phyloP scores from a whole-genome alignment of 2,888 invertebrate genomes.

The Drosophila formosana region DNA sequence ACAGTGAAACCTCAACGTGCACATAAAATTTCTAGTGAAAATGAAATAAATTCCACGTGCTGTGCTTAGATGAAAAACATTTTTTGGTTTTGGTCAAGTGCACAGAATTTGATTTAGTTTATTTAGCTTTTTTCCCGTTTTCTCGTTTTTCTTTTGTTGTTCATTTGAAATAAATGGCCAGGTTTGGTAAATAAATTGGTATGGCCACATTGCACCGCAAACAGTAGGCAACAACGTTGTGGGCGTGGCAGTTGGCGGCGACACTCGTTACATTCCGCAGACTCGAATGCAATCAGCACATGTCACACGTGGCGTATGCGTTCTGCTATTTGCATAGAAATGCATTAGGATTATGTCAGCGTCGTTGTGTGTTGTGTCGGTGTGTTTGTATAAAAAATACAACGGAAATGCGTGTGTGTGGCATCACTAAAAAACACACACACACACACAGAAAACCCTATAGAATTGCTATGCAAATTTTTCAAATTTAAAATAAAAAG shows the following conservation, averaged over 20 bases:
- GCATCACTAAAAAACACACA: neutral
- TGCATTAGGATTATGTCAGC: slow-evolving; percentile 35
- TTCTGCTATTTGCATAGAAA: slow-evolving; percentile 54
- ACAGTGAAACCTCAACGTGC: slow-evolving; percentile 1
- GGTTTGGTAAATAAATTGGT: slow-evolving; percentile 58
- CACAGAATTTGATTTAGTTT: slow-evolving; percentile 6
- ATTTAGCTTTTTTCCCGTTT: neutral
- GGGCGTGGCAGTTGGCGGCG: neutral
- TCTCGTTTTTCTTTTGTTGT: neutral
- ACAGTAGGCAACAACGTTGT: slow-evolving; percentile 31
- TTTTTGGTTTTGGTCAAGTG: slow-evolving; percentile 22
- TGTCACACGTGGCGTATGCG: slow-evolving; percentile 68
- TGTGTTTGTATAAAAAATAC: slow-evolving; percentile 8
- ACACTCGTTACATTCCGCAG: neutral
- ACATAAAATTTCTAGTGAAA: slow-evolving; percentile 33
- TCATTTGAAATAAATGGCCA: slow-evolving; percentile 41
- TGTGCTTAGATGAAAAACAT: slow-evolving; percentile 1
- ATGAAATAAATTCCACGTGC: slow-evolving; percentile 35
- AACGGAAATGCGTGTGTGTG: slow-evolving; percentile 6
- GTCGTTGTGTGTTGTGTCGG: neutral
- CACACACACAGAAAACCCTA: neutral
- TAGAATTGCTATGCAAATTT: slow-evolving; percentile 16
- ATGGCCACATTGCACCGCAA: slow-evolving; percentile 11
- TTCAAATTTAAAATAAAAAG: neutral
- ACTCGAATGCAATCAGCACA: slow-evolving; percentile 64